These are phyloP conservation scores for Philhelius pedissequus DNA, from an alignment of 2,888 invertebrate species.

Conservation along the genomic window DNA sequence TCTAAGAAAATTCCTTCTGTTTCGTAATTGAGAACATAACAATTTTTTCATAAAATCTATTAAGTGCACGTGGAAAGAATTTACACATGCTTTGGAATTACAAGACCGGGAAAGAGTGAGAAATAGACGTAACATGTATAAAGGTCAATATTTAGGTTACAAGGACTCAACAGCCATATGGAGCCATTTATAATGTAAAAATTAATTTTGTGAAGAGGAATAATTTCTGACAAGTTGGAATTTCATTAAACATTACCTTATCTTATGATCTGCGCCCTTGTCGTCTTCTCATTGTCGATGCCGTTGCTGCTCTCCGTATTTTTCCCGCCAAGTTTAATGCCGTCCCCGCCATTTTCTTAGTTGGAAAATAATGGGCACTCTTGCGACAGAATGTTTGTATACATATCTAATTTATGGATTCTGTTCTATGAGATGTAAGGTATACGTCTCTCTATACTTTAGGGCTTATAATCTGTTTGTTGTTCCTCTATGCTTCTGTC, in stretches of 20 bases:
- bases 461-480: neutral
- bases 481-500: neutral
- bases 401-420: conserved; percentile 64
- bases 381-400: conserved; percentile 45
- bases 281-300: neutral
- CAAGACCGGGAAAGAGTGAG: neutral
- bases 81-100: no score
- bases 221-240: conserved; percentile 57
- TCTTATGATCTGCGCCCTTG: conserved; percentile 7
- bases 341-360: neutral
- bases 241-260: conserved; percentile 57
- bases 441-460: no score
- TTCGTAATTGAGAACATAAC: no score
- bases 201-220: conserved; percentile 56
- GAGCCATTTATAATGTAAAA: conserved; percentile 55
- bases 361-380: conserved; percentile 36
- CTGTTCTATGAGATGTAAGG: conserved; percentile 19
- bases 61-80: no score
- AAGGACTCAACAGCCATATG: conserved; percentile 37
- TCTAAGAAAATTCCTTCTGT: no score
- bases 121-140: neutral
- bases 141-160: conserved; percentile 6
- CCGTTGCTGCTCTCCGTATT: neutral
- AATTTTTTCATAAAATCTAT: no score
- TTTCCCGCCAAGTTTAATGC: neutral